Base-by-base conservation (phyloP, 2,888 invertebrate species). In the Limnephilus auricula region DNA sequence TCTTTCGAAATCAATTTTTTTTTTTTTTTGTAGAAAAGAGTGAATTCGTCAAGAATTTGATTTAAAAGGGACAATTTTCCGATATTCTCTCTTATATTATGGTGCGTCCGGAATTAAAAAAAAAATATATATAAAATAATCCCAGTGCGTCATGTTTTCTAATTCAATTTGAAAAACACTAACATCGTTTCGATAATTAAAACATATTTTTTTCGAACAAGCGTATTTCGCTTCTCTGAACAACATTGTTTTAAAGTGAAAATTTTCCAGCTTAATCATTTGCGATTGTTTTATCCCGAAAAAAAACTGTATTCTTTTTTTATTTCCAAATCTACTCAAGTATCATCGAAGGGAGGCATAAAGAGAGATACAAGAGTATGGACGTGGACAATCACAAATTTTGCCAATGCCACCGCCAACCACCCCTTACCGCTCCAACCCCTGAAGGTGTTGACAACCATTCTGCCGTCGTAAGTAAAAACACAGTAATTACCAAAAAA, bases 301-400 rank as follows among this genome's bases (percentile, higher is more conserved):
- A 84, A 40, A 85, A 40, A 85, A 25, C 45, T 85, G 37, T 45
- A 12, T 40, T 40, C 45, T 85, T 85, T 85, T 45, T 30, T 37
- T 84, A 40, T 85, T 85, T 40, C 10, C 12, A 40, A 85, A 45
- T 37, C 40, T 85, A 45, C 40, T 85, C 40, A 45, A 85, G 85
- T 32, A n/a, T 37, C 34, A 31, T n/a, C 10, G 87, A 65, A 32
- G 50, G 78, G 65, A 31, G 32, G 65, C 30, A 65, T 32, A 50
- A 30, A 50, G 65, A 87, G 83, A 82, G 50, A 87, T 78, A 92
- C 85, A 85, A 85, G 85, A 85, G 85, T 45, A 25, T 90, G 90
- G 89, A 90, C 92, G 90, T 92, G 92, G 92, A 78, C 89, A 85
- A 90, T 92, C 92, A 79, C 90, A 90, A 92, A 92, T 92, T 92